Percentiles rank a stretch among this genome's conserved stretches.
These are phyloP conservation scores for Zosterops pallidus DNA, from an alignment of 2,113 vertebrate genomes.

Conservation along the genomic window DNA sequence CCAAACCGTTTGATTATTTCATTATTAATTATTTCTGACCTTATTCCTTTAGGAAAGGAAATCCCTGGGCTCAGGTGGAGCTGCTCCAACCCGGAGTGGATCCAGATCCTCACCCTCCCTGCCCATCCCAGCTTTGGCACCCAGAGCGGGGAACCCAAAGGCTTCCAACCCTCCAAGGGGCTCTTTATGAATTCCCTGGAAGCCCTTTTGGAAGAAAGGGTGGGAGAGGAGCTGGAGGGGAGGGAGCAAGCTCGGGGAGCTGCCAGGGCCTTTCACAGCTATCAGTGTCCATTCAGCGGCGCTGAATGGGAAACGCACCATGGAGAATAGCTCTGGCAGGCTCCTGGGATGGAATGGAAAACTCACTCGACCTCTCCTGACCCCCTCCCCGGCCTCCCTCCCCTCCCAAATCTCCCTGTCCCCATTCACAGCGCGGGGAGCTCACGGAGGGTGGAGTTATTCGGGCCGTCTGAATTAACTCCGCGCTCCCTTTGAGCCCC, in stretches of 20 bases:
- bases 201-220: constrained; percentile 34
- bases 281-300: constrained; percentile 22
- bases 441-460: neutral
- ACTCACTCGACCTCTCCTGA: constrained; percentile 49
- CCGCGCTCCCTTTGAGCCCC: neutral
- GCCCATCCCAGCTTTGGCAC: fast-evolving
- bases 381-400: neutral
- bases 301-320: constrained; percentile 43
- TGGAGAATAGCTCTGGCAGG: constrained; percentile 63
- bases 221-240: constrained; percentile 19
- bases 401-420: constrained; percentile 32
- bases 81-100: neutral
- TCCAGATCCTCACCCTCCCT: neutral
- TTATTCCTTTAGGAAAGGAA: neutral
- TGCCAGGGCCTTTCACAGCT: constrained; percentile 59
- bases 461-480: constrained; percentile 21
- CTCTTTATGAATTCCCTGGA: neutral
- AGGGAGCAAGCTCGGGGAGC: constrained; percentile 21
- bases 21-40: neutral
- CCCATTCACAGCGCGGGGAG: neutral
- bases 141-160: neutral
- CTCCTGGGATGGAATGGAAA: neutral
- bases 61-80: neutral
- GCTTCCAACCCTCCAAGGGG: neutral
- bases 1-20: neutral